phyloP scores from a whole-genome alignment of 2,888 invertebrate species.

The Melipona bicolor region DNA sequence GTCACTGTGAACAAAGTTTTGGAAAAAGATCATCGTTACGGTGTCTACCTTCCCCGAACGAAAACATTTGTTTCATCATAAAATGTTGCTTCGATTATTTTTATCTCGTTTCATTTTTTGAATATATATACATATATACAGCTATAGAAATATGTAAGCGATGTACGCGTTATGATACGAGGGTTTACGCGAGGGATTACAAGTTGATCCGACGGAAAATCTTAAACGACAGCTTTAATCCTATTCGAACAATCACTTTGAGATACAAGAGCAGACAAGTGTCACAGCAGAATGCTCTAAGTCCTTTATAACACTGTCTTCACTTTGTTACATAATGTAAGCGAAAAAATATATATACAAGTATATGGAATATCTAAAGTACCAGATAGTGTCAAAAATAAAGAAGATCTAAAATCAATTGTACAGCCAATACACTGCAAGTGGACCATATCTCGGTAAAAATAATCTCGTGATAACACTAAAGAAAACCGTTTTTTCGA shows the following conservation, averaged over 20 bases:
- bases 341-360: background rate
- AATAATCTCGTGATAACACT: background rate
- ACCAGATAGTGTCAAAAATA: background rate
- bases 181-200: slow-evolving; percentile 55
- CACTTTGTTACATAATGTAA: background rate
- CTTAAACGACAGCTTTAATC: slow-evolving; percentile 46
- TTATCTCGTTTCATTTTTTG: no score
- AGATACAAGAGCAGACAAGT: background rate
- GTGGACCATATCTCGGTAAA: no score
- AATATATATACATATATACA: background rate
- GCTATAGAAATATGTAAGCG: slow-evolving; percentile 12
- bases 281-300: no score
- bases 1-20: slow-evolving; percentile 56
- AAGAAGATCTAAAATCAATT: background rate
- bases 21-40: slow-evolving; percentile 32
- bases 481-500: no score
- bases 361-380: background rate
- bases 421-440: background rate
- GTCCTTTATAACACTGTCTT: background rate
- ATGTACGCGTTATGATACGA: slow-evolving; percentile 31
- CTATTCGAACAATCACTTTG: slow-evolving; percentile 28
- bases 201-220: slow-evolving; percentile 57
- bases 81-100: no score
- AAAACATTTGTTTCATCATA: background rate
- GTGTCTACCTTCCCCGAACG: background rate